phyloP scores from a whole-genome alignment of 1,140 invertebrate species.

The Procambarus virginalis region DNA sequence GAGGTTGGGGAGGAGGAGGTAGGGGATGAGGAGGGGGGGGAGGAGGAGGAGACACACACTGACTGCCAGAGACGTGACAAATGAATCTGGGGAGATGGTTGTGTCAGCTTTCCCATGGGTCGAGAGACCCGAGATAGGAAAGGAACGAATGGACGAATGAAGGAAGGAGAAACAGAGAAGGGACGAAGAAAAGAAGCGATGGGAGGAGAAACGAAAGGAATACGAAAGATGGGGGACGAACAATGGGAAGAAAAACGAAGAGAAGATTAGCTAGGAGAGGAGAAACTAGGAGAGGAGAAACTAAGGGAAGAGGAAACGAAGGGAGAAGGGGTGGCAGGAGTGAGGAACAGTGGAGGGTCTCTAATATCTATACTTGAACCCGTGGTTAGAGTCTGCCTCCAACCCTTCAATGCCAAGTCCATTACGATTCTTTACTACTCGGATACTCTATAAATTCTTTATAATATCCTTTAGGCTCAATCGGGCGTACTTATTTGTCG shows the following conservation, averaged over 20 bases:
- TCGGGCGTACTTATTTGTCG: too few species aligned
- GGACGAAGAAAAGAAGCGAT: neutral
- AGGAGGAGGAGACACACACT: neutral
- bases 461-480: too few species aligned
- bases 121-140: neutral
- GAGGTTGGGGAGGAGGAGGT: too few species aligned
- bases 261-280: neutral
- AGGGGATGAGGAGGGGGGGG: too few species aligned
- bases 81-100: too few species aligned
- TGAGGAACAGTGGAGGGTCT: neutral
- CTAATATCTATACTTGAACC: too few species aligned
- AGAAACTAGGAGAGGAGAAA: neutral
- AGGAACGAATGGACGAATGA: neutral
- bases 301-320: neutral
- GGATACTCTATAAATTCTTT: too few species aligned
- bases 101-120: too few species aligned
- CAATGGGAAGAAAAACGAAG: too few species aligned
- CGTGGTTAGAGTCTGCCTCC: too few species aligned
- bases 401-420: too few species aligned
- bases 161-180: neutral
- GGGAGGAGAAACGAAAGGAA: neutral
- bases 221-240: neutral
- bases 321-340: neutral
- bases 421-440: too few species aligned
- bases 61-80: neutral